phyloP scores from a whole-genome alignment of 2,888 invertebrate species.

The Caenorhabditis japonica region DNA sequence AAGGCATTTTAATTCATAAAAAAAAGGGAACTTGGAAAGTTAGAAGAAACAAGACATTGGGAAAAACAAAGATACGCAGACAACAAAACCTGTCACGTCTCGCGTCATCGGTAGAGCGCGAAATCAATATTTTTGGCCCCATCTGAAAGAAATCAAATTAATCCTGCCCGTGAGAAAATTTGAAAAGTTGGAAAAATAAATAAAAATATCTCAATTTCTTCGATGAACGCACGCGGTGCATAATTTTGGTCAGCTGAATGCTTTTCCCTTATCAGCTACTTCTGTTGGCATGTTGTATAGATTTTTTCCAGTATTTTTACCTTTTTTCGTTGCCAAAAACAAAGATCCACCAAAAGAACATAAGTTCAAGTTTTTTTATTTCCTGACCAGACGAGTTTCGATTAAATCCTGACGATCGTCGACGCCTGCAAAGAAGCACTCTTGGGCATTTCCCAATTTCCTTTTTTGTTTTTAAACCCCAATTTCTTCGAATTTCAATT shows the following conservation, averaged over 20 bases:
- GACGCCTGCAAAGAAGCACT: conserved; percentile 5
- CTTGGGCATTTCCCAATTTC: conserved; percentile 28
- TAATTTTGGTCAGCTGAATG: not conserved
- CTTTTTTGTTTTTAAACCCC: conserved; percentile 5
- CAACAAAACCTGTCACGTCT: too few species aligned
- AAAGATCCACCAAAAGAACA: too few species aligned
- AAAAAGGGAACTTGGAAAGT: too few species aligned
- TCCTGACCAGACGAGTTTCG: conserved; percentile 2
- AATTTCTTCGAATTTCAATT: conserved; percentile 37
- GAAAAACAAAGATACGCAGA: too few species aligned
- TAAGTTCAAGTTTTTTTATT: not conserved
- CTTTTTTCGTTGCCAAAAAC: conserved; percentile 3
- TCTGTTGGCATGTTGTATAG: too few species aligned
- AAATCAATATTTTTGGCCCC: too few species aligned
- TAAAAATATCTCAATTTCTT: too few species aligned
- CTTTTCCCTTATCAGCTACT: not conserved
- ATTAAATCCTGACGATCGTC: conserved; percentile 27
- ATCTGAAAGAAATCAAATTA: conserved; percentile 1
- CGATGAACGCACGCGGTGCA: conserved; percentile 1
- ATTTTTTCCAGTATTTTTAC: too few species aligned
- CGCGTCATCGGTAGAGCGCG: too few species aligned
- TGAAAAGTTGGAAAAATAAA: too few species aligned
- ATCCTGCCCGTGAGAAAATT: conserved; percentile 14
- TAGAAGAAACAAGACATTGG: too few species aligned
- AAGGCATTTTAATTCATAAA: too few species aligned